These are phyloP conservation scores for Hypolimnas misippus DNA, from an alignment of 2,888 invertebrate genomes.

Conservation along the genomic window DNA sequence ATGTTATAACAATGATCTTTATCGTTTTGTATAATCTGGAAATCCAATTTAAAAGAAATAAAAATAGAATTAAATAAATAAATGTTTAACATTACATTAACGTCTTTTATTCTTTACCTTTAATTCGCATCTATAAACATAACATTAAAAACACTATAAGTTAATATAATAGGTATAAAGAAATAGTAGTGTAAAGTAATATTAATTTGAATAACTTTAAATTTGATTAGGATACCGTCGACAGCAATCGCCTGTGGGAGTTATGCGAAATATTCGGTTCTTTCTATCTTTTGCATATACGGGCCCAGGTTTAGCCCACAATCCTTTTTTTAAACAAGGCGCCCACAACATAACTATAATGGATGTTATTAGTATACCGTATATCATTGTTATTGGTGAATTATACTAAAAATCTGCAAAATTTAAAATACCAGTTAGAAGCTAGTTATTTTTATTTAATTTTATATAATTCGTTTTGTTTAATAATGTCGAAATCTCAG, in stretches of 20 bases:
- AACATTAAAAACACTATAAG: too few species aligned
- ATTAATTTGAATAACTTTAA: background rate
- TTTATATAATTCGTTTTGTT: too few species aligned
- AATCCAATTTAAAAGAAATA: background rate
- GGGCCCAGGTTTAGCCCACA: conserved; percentile 53
- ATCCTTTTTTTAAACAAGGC: conserved; percentile 59
- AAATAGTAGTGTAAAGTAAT: too few species aligned
- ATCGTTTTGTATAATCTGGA: background rate
- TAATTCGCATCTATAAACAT: too few species aligned
- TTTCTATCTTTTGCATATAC: conserved; percentile 64
- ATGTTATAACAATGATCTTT: background rate
- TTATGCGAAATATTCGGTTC: conserved; percentile 59
- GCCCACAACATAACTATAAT: conserved; percentile 57
- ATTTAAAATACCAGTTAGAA: background rate
- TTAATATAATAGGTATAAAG: too few species aligned
- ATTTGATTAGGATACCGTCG: conserved; percentile 32
- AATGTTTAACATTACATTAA: background rate
- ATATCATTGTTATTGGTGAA: conserved; percentile 52
- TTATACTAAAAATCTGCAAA: conserved; percentile 9
- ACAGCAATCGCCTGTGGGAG: conserved; percentile 61
- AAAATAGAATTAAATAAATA: background rate
- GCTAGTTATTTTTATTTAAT: too few species aligned
- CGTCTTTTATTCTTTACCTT: background rate
- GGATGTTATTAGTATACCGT: conserved; percentile 50
- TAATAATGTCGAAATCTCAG: too few species aligned